Evolutionary conservation across 2,797 vertebrate genomes (phyloP), one percentile per base, ranked within the genome.

Genomic region (Lutra lutra): DNA sequence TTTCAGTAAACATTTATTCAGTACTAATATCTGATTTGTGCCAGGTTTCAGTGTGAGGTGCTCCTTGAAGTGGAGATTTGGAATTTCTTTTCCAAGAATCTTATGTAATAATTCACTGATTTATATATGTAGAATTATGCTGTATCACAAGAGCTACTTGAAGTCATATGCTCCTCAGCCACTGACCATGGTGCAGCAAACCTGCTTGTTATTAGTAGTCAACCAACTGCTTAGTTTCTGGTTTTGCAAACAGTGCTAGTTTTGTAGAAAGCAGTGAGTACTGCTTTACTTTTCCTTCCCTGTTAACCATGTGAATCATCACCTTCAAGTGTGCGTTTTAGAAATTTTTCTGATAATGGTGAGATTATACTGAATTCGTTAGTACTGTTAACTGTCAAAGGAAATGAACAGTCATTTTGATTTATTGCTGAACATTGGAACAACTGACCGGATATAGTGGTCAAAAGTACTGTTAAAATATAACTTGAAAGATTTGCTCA

Each of bases 161-260:
- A 85, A 48, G 40, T 95, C 85, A 1, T 82, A 12, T 13, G 27
- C 51, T 75, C 32, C 51, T 91, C 46, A 89, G 90, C 64, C 48
- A 12, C 3, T 72, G 58, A 23, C 78, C 20, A 0, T 38, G 68
- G 46, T 70, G 40, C 43, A 84, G 5, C n/a, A 32, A 73, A 40
- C 48, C 70, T 93, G 15, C 75, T 75, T 77, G 84, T 43, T 70
- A 68, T 51, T 94, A 43, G 80, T 84, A 80, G 73, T 96, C 40
- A 85, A 78, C 84, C 89, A 86, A 66, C 82, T 93, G 96, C 94
- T 93, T n/a, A 3, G 89, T 92, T 94, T 97, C 91, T 94, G 91
- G 62, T 95, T 96, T 97, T 97, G 86, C 91, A 96, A 95, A 98
- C 96, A 97, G 87, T 95, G 86, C 92, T 95, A 62, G 88, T 92